phyloP scores from a whole-genome alignment of 2,797 vertebrate species.

The Bovichtus diacanthus region DNA sequence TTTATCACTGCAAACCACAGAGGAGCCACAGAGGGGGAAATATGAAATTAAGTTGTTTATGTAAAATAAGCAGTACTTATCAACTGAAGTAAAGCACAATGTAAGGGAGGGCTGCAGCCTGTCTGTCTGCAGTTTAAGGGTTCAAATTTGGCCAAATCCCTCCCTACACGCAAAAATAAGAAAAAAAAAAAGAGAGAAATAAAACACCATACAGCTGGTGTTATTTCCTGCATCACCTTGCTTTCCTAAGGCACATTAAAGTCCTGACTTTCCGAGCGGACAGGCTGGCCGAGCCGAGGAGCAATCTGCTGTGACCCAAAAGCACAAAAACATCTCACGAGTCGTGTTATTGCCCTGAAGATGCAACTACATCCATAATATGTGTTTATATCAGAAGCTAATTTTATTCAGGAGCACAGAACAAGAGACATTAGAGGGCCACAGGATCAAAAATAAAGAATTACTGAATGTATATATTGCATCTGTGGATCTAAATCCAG shows the following conservation, averaged over 20 bases:
- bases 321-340: conserved; percentile 47
- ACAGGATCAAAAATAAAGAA: conserved; percentile 19
- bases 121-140: conserved; percentile 38
- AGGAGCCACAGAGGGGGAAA: conserved; percentile 7
- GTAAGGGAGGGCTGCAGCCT: conserved; percentile 44
- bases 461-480: neutral
- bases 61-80: conserved; percentile 54
- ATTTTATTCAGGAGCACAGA: conserved; percentile 80
- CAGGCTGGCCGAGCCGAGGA: conserved; percentile 36
- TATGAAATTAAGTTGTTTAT: conserved; percentile 21
- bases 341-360: conserved; percentile 64
- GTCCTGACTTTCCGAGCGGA: conserved; percentile 75
- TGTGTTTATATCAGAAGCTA: conserved; percentile 40
- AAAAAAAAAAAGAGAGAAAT: conserved; percentile 17
- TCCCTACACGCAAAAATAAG: conserved; percentile 9
- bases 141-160: conserved; percentile 65
- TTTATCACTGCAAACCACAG: conserved; percentile 61
- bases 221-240: conserved; percentile 65
- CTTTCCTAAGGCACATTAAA: conserved; percentile 94
- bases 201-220: conserved; percentile 53
- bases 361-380: conserved; percentile 56
- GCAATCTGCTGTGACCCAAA: conserved; percentile 52
- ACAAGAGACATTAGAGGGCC: conserved; percentile 29
- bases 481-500: conserved; percentile 3
- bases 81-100: conserved; percentile 37